phyloP scores from a whole-genome alignment of 2,113 vertebrate species.

The Ctenodactylus gundi region DNA sequence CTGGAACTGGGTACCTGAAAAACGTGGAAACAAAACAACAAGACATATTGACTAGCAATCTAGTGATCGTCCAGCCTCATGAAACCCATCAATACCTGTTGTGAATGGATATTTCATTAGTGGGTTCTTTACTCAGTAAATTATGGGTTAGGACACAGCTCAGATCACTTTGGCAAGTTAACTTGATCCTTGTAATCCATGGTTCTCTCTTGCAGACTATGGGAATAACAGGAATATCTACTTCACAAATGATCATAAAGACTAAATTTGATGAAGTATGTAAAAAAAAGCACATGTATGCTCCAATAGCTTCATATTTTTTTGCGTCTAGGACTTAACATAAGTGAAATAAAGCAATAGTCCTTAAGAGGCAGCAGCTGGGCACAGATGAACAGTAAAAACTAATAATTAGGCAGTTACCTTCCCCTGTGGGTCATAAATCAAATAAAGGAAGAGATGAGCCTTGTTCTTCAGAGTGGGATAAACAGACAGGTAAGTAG shows the following conservation, averaged over 20 bases:
- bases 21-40: not conserved
- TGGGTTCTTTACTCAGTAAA: not conserved
- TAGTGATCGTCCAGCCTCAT: not conserved
- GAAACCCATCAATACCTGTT: not conserved
- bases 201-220: not conserved
- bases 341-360: too few relatives aligned
- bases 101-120: not conserved
- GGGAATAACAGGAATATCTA: not conserved
- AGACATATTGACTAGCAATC: not conserved
- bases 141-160: not conserved
- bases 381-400: not conserved
- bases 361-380: not conserved
- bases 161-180: not conserved
- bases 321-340: too few relatives aligned
- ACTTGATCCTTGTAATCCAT: not conserved
- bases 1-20: not conserved
- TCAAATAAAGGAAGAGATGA: not conserved
- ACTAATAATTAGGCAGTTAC: not conserved
- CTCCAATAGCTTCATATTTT: not conserved
- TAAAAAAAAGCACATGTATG: not conserved
- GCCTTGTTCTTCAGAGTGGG: not conserved
- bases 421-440: not conserved
- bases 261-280: not conserved
- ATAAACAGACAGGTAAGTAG: not conserved
- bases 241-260: not conserved